Evolutionary conservation across 2,888 invertebrate genomes (phyloP).

Genomic region (Temnothorax unifasciatus): DNA sequence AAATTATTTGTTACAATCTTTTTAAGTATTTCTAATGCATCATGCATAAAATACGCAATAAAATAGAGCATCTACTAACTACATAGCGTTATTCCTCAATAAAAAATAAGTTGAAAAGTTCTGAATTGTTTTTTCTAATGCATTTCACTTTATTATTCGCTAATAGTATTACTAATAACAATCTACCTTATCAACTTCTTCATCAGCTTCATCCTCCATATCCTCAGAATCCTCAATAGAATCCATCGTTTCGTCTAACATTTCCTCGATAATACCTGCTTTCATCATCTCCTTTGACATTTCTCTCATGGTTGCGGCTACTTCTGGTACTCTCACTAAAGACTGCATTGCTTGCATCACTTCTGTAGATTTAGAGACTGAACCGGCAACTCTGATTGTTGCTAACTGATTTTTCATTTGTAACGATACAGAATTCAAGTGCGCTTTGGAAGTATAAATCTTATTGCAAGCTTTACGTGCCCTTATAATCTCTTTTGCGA

Average conservation of each 20-base stretch:
- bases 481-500: constrained; percentile 97
- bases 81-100: not conserved
- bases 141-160: not conserved
- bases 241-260: constrained; percentile 99
- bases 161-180: not conserved
- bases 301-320: constrained; percentile 98
- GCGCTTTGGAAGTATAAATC: constrained; percentile 98
- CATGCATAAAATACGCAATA: not conserved
- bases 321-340: constrained; percentile 95
- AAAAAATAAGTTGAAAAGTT: not conserved
- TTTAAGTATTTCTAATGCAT: not conserved
- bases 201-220: constrained; percentile 98
- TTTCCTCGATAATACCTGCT: constrained; percentile 99
- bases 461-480: constrained; percentile 96
- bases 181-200: constrained; percentile 95
- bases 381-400: constrained; percentile 97
- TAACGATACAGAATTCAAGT: constrained; percentile 97
- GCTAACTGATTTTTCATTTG: constrained; percentile 99
- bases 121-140: not conserved
- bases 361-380: constrained; percentile 97
- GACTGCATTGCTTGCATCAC: constrained; percentile 99
- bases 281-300: constrained; percentile 99
- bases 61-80: not conserved
- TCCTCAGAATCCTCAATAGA: constrained; percentile 97
- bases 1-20: not conserved